Percentiles rank a stretch among this genome's conserved stretches.
These are phyloP conservation scores for Nesospiza acunhae DNA, from an alignment of 2,113 vertebrate genomes.

Conservation along the genomic window DNA sequence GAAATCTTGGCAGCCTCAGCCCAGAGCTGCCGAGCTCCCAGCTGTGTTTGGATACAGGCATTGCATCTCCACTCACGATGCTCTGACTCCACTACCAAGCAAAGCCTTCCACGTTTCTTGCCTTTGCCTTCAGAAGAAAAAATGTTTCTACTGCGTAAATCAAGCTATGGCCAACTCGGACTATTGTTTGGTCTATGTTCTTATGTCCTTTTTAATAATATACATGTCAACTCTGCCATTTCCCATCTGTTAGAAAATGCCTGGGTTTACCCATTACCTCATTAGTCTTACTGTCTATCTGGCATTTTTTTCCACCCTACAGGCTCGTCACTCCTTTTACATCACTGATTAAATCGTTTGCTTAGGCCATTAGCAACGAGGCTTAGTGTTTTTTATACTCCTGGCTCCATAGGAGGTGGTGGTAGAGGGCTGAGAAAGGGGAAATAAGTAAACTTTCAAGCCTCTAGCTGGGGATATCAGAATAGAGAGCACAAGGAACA, in stretches of 20 bases:
- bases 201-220: constrained; percentile 24
- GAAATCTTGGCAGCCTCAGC: background rate
- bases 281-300: constrained; percentile 30
- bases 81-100: background rate
- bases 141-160: constrained; percentile 20
- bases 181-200: constrained; percentile 34
- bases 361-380: background rate
- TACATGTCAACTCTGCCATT: background rate
- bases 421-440: background rate
- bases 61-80: rapidly evolving
- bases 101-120: background rate
- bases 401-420: background rate
- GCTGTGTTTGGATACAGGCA: background rate
- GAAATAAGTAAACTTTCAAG: background rate
- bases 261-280: background rate
- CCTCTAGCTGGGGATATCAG: background rate
- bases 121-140: constrained; percentile 8
- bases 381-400: background rate
- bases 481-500: background rate
- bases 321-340: background rate
- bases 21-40: background rate
- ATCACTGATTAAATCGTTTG: constrained; percentile 27
- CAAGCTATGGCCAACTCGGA: background rate
- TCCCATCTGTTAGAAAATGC: background rate
- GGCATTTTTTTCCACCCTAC: constrained; percentile 33